phyloP scores from a whole-genome alignment of 2,888 invertebrate genomes.

The Stictocephala bisonia region DNA sequence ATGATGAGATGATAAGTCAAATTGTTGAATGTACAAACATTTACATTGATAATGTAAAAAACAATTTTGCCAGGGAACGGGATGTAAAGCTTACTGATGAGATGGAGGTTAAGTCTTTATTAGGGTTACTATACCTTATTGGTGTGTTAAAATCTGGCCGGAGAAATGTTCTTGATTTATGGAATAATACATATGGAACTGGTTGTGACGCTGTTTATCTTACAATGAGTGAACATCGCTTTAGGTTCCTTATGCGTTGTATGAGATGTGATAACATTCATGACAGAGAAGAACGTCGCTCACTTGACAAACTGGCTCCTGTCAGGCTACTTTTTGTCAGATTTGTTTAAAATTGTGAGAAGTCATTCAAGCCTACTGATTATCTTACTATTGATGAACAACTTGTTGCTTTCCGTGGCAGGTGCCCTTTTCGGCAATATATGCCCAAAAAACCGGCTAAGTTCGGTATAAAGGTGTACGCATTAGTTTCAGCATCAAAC shows the following conservation, averaged over 20 bases:
- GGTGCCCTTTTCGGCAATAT: not conserved
- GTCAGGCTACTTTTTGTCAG: conserved; percentile 57
- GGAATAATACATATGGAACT: conserved; percentile 15
- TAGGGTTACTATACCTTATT: not conserved
- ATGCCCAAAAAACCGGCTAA: not conserved
- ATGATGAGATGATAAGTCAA: not conserved
- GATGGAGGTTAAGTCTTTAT: conserved; percentile 48
- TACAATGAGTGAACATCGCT: conserved; percentile 31
- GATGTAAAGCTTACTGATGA: conserved; percentile 22
- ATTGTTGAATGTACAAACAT: conserved; percentile 17
- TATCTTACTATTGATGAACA: conserved; percentile 21
- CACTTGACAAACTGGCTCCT: conserved; percentile 28
- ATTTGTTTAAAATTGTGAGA: conserved; percentile 49
- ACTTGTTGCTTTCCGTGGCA: conserved; percentile 15
- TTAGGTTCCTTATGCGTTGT: conserved; percentile 10
- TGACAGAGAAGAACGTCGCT: not conserved
- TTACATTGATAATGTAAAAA: conserved; percentile 2
- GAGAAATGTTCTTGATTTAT: conserved; percentile 17
- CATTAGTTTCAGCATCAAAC: not conserved
- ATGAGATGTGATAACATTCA: conserved; percentile 8
- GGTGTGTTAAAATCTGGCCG: conserved; percentile 44
- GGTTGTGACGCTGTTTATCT: conserved; percentile 19
- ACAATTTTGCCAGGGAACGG: not conserved
- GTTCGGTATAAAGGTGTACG: conserved; percentile 7
- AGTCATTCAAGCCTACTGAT: conserved; percentile 1